phyloP scores from a whole-genome alignment of 1,140 invertebrate genomes.

The Drosophila guanche region DNA sequence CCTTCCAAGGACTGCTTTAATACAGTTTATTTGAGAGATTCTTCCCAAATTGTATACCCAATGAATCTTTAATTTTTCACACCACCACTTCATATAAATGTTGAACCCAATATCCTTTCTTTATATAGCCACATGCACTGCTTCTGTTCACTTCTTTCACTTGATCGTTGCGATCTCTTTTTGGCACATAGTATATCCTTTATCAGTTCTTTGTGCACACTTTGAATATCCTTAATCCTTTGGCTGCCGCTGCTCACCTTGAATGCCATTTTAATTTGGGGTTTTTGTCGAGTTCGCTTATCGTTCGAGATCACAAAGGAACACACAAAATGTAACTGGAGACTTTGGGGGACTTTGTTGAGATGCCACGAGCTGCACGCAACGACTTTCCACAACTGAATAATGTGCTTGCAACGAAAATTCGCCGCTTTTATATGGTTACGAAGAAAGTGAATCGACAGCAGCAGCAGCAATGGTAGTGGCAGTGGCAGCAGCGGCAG shows the following conservation, averaged over 20 bases:
- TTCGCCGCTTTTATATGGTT: conserved; percentile 81
- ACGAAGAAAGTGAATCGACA: conserved; percentile 78
- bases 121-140: background rate
- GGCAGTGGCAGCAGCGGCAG: conserved; percentile 11
- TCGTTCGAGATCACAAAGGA: conserved; percentile 49
- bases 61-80: background rate
- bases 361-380: conserved; percentile 72
- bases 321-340: conserved; percentile 35
- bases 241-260: conserved; percentile 68
- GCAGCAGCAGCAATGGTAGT: conserved; percentile 19
- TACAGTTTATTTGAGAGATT: no score
- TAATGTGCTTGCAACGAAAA: conserved; percentile 79
- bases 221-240: conserved; percentile 65
- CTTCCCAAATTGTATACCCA: no score
- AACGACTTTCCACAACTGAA: conserved; percentile 83
- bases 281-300: conserved; percentile 30
- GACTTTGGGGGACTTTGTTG: conserved; percentile 13
- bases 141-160: conserved; percentile 6
- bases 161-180: background rate
- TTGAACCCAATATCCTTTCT: conserved; percentile 1
- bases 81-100: background rate
- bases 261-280: conserved; percentile 73
- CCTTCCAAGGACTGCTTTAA: no score
- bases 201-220: conserved; percentile 45
- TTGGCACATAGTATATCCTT: conserved; percentile 50